Conservation (phyloP, 1,140 invertebrate genomes). For the Carposina sasakii region DNA sequence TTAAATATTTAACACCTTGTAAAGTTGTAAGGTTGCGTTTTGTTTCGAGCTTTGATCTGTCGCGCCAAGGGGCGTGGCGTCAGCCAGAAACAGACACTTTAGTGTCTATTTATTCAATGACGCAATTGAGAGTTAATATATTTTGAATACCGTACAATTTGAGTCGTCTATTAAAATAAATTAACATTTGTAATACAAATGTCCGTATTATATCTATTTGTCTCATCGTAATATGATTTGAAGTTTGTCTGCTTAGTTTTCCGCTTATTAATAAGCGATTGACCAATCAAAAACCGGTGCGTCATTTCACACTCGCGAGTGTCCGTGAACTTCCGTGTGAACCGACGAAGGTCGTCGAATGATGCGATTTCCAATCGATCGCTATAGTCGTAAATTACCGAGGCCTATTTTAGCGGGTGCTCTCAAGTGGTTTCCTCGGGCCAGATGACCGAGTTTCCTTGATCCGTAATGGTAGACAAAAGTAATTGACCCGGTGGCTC, state of each 20-base stretch:
- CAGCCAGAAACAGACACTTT: conserved; percentile 11
- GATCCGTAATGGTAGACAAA: conserved; percentile 58
- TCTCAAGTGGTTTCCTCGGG: conserved; percentile 35
- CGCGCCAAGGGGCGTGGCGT: conserved; percentile 20
- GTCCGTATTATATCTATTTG: no score
- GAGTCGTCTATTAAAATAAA: no score
- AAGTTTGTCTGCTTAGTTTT: no score
- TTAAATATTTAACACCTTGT: no score
- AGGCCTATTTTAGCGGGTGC: conserved; percentile 41
- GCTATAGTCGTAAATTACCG: conserved; percentile 38
- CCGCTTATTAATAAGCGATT: conserved; percentile 25
- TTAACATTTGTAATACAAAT: no score
- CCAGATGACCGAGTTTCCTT: conserved; percentile 55
- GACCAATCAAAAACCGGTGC: conserved; percentile 30
- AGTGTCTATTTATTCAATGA: conserved; percentile 12
- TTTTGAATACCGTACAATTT: no score
- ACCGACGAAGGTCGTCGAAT: conserved; percentile 55
- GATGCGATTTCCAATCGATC: conserved; percentile 39
- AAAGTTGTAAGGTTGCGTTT: no score
- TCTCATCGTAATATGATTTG: no score
- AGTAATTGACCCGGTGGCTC: no score
- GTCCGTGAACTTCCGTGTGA: conserved; percentile 67
- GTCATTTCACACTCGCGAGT: conserved; percentile 33
- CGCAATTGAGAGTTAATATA: no score
- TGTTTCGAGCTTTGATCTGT: no score